Conservation (phyloP, 2,113 vertebrate species). For the Dinomys branickii region DNA sequence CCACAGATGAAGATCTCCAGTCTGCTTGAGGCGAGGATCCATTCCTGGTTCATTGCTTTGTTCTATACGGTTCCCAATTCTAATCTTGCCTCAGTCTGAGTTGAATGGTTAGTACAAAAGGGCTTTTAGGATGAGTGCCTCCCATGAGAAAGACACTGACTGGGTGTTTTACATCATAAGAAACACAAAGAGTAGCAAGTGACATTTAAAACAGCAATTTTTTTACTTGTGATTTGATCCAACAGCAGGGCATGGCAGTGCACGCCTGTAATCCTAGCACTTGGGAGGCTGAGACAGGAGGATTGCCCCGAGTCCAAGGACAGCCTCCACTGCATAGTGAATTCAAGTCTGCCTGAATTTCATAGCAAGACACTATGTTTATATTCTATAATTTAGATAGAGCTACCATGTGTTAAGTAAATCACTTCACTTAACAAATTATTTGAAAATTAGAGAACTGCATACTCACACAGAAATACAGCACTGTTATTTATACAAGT, state of each 20-base stretch:
- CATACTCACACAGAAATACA: neutral
- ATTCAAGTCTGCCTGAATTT: neutral
- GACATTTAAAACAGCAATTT: neutral
- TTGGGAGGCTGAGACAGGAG: neutral
- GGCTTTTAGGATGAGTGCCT: neutral
- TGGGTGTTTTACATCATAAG: neutral
- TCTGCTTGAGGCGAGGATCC: neutral
- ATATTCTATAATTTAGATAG: neutral
- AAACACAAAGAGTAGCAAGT: neutral
- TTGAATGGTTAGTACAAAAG: neutral
- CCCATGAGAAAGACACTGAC: neutral
- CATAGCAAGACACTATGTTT: neutral
- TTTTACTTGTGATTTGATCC: neutral
- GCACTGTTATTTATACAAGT: neutral
- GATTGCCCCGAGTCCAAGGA: neutral
- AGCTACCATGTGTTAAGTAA: neutral
- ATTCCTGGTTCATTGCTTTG: neutral
- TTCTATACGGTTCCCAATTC: neutral
- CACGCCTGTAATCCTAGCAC: neutral
- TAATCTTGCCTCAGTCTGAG: neutral
- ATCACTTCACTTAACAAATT: neutral
- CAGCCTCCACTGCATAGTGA: neutral
- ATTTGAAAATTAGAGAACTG: constrained; percentile 9
- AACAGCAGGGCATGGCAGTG: neutral
- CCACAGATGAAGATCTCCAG: neutral